Base-by-base conservation (phyloP, 64 coral and sea anemone genomes). In the Acropora tenuis region DNA sequence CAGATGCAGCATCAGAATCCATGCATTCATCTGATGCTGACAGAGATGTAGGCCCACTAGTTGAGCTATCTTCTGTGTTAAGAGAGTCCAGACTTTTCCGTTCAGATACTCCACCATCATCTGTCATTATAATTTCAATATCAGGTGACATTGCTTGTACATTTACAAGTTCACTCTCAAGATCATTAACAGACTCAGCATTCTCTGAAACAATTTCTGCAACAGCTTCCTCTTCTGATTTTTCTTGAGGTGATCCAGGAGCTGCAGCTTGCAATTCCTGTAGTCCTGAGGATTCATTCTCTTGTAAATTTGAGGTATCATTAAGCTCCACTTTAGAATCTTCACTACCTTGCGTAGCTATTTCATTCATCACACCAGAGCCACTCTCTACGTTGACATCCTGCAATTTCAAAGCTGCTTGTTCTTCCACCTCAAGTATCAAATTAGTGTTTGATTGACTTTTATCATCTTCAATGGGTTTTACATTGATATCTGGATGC, bases 1-100 rank as follows among this genome's bases (percentile, higher is more conserved):
- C 92, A 55, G 95, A 96, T 30, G 78, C 78, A 6, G 88, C 79
- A 65, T 96, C 95, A 50, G 95, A 94, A 63, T 97, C 95, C 40
- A 91, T 87, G 2, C 87, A 90, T 52, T 96, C 95, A 83, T 97
- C 95, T 11, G 92, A 84, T 9, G 65, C 42, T 49, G 50, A 13
- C 43, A 91, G 84, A 19, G 94, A 89, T 74, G 49, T 49, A 0
- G 90, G 79, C 10, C 18, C 42, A n/a, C 69, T 61, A 2, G 48
- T n/a, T 30, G 73, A 53, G n/a, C 69, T 63, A 15, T 43, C 80
- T 48, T 86, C 61, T 41, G 66, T 75, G 57, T 88, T 84, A 6
- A 78, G 19, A 6, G 95, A 96, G 58, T 96, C 88, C 68, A 96
- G 57, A 74, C 91, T 93, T 90, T 93, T 96, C 41, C 53, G 20